A percentile compares a stretch with the other conserved stretches of the same genome.
Conservation (phyloP, 2,113 vertebrate species). For the Salvelinus fontinalis region DNA sequence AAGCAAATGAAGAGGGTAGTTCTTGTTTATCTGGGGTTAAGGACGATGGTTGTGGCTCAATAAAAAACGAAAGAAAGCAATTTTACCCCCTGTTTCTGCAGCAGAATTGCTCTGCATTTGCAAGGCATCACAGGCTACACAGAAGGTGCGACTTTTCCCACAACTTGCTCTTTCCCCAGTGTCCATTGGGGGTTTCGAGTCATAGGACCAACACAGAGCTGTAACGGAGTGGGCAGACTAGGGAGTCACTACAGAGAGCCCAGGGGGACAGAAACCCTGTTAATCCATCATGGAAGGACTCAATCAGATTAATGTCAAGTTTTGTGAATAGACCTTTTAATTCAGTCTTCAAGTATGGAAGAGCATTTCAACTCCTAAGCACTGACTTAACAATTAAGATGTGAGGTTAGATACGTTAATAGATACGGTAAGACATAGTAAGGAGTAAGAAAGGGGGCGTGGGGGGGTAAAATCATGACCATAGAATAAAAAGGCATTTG, state of each 20-base stretch:
- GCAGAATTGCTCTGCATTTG: conserved; percentile 82
- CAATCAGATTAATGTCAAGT: conserved; percentile 59
- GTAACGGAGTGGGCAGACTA: conserved; percentile 31
- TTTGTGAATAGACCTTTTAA: conserved; percentile 37
- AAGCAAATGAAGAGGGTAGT: conserved; percentile 89
- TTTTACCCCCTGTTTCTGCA: conserved; percentile 76
- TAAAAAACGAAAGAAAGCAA: conserved; percentile 88
- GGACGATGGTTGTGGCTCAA: conserved; percentile 46
- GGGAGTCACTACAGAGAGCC: conserved; percentile 18
- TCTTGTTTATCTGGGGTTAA: conserved; percentile 75
- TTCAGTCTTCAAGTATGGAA: conserved; percentile 30
- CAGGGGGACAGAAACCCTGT: conserved; percentile 14
- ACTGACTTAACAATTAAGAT: background rate
- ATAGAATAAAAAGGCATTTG: too few relatives aligned
- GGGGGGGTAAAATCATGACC: too few relatives aligned
- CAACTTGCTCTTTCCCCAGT: conserved; percentile 75
- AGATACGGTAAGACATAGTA: too few relatives aligned
- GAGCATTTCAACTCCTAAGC: conserved; percentile 6
- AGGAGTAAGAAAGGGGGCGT: too few relatives aligned
- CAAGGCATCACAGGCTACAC: conserved; percentile 91
- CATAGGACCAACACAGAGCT: conserved; percentile 23
- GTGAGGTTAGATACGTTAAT: background rate
- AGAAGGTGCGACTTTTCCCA: conserved; percentile 99
- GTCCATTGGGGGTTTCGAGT: conserved; percentile 53
- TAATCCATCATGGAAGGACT: conserved; percentile 59